Base-by-base conservation (phyloP, 2,113 vertebrate genomes). In the Lophura nycthemera region DNA sequence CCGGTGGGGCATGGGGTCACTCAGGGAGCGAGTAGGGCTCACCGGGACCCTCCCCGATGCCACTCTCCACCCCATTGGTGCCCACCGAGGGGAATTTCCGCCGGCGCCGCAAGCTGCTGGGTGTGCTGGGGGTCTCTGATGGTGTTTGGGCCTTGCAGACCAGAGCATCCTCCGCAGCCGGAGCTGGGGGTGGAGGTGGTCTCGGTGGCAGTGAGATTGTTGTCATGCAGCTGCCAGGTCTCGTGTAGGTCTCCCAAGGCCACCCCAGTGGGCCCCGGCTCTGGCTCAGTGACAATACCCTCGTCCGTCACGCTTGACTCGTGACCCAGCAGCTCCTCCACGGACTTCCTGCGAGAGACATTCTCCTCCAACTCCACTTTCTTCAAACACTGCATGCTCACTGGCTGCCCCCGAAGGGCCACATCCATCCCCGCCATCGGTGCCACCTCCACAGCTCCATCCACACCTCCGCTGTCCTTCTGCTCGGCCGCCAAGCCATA, bases 1-100 rank as follows among this genome's bases (percentile, higher is more conserved):
- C 27, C 99, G 97, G 89, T 99, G 99, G 50, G 99, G 99, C 98
- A 99, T 99, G 27, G 99, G 99, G 96, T 99, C 99, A 9, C 99
- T 99, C 32, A 99, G 97, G 32, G 99, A 99, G 50, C 99, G 97
- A n/a, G 93, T 99, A 99, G 70, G 98, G 92, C 87, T 99, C 98
- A 0, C 91, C 93, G 11, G 95, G 96, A 7, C 98, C 97, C 74
- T 99, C 98, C 3, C 98, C 98, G 1, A 90, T 75, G 81, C 98
- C 97, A 8, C 98, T 98, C 79, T 99, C 99, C 6, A 97, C 97
- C 50, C 98, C 97, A 19, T 97, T 98, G 93, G 97, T 95, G 54
- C 98, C 97, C 3, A 97, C 95, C 0, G 98, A 98, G 5, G 98
- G 99, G 86, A 98, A 98, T 95, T 99, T 99, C 36, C 99, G 98